A percentile compares a stretch with the other conserved stretches of the same genome.
Evolutionary conservation across 2,888 invertebrate genomes (phyloP).

Genomic region (Clostera curtula): DNA sequence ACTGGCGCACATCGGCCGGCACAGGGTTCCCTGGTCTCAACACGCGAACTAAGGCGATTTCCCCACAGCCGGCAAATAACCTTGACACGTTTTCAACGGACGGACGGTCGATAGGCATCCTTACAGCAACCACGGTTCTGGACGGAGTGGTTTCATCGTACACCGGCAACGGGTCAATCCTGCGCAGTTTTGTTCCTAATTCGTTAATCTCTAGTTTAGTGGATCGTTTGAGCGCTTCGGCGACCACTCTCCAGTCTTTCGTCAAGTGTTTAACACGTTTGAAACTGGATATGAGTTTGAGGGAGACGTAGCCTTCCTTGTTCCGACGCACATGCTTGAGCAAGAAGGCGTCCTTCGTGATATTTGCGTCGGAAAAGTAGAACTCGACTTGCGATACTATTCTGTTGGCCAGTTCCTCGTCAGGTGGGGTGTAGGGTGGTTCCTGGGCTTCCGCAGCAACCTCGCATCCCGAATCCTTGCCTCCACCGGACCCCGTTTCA

Average conservation of each 20-base stretch:
- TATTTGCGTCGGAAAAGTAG: conserved; percentile 96
- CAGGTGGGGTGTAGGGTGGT: conserved; percentile 80
- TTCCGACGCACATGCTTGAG: conserved; percentile 95
- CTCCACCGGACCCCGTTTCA: conserved; percentile 77
- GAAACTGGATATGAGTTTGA: conserved; percentile 96
- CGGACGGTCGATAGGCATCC: conserved; percentile 88
- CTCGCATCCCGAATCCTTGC: conserved; percentile 81
- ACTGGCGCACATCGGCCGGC: conserved; percentile 92
- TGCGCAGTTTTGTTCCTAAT: conserved; percentile 90
- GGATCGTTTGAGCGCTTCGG: conserved; percentile 86
- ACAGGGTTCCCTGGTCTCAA: conserved; percentile 91
- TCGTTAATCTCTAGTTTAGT: conserved; percentile 91
- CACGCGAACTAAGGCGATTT: conserved; percentile 91
- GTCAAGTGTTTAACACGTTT: conserved; percentile 95
- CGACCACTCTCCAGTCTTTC: conserved; percentile 95
- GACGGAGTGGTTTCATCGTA: conserved; percentile 96
- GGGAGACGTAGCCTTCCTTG: conserved; percentile 95
- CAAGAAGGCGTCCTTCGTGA: conserved; percentile 95
- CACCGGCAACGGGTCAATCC: conserved; percentile 88
- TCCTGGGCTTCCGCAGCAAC: conserved; percentile 74
- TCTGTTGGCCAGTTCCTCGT: conserved; percentile 84
- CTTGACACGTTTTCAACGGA: conserved; percentile 94
- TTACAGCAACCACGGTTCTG: conserved; percentile 90
- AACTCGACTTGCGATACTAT: conserved; percentile 94
- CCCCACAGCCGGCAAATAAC: conserved; percentile 90